Evolutionary conservation across 2,113 vertebrate species (phyloP), one percentile per base, ranked within the genome.

Genomic region (Lampris megalopsis): DNA sequence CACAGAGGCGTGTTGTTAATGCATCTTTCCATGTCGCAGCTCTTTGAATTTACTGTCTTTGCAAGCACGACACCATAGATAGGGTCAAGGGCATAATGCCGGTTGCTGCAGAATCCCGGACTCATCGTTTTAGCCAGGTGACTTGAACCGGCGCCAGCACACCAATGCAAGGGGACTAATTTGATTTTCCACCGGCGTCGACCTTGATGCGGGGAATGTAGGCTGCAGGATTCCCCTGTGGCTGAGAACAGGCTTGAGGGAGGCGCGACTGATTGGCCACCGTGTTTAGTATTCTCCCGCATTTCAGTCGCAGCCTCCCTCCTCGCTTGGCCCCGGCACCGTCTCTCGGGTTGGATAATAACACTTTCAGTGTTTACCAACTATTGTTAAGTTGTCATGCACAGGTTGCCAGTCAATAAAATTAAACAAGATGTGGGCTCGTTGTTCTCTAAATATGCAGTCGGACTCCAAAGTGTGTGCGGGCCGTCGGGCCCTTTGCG

Each of bases 121-220:
- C 86, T 91, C 87, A 92, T 93, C 90, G 87, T 92, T 93, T 93
- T 89, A 90, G 88, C 82, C 82, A 82, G 87, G 80, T 77, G 73
- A 84, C 79, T 81, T 92, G 89, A 89, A 82, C 79, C 52, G 53
- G 77, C 61, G 89, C 91, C 89, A 88, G 77, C 79, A 57, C 77
- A 80, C 83, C 86, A 87, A 92, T 89, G 88, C 81, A 75, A 89
- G 89, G 86, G 87, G 81, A 89, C 84, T 91, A 85, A 92, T 93
- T 92, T 88, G 87, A 91, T 91, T 88, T 90, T 82, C 77, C 79
- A 76, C 86, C 84, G 82, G 83, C 49, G 77, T 36, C 77, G 91
- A 93, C 92, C 92, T 92, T 93, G 89, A 92, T 88, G 73, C 71
- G 61, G 59, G 53, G 77, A 87, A 92, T 92, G 75, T 88, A 89